phyloP scores from a whole-genome alignment of 2,797 vertebrate genomes.

The Threskiornis aethiopicus region DNA sequence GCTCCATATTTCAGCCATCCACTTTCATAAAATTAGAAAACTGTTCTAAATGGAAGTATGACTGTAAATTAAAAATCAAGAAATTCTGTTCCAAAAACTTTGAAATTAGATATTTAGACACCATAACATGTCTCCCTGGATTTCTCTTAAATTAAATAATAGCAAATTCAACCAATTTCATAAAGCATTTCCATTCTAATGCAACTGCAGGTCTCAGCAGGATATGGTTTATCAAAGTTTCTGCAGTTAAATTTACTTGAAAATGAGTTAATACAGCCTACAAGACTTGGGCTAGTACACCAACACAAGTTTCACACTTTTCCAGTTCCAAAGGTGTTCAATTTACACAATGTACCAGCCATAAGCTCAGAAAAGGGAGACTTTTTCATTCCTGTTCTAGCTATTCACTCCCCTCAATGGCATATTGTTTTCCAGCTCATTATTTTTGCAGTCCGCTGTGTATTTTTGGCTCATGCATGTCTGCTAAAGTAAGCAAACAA shows the following conservation, averaged over 20 bases:
- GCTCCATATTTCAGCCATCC: background rate
- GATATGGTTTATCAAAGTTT: background rate
- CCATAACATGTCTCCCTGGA: background rate
- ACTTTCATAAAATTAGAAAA: background rate
- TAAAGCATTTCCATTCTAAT: background rate
- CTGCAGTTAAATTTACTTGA: background rate
- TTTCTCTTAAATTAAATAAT: background rate
- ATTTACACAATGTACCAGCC: background rate
- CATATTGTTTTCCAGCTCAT: background rate
- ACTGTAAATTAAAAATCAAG: background rate
- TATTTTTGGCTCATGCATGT: background rate
- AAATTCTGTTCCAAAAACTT: background rate
- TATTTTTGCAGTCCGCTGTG: background rate
- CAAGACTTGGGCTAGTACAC: background rate
- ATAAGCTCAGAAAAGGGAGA: background rate
- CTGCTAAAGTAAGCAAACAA: slow-evolving; percentile 34
- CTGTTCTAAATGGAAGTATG: background rate
- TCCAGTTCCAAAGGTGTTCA: background rate
- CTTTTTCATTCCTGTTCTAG: background rate
- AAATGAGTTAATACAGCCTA: background rate
- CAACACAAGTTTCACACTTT: background rate
- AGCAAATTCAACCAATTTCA: background rate
- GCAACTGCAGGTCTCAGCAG: background rate
- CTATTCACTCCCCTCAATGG: too few relatives aligned
- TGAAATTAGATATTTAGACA: background rate